Base-by-base conservation (phyloP, 2,888 invertebrate genomes). In the Ectropis crepuscularia region DNA sequence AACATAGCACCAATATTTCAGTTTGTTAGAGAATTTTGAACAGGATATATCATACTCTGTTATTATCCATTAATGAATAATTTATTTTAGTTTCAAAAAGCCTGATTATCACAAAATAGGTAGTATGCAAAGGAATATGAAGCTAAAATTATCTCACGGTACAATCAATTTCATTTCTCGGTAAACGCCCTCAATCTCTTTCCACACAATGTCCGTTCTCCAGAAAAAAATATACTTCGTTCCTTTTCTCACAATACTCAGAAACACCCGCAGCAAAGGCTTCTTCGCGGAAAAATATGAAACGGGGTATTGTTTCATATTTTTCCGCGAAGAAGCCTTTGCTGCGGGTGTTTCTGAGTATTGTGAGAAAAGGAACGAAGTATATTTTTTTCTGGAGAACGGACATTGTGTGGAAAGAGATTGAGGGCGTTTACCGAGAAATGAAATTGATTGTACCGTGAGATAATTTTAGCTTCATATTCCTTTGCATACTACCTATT, bases 271-370 rank as follows among this genome's bases (percentile, higher is more conserved):
- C 10, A 38, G 50, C 43, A 57, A 54, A 60, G 53, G 41, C 42
- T 51, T 37, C 50, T 50, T 48, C 10, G 6, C 48, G 50, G 41
- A 65, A 65, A 65, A 65, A 65, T 60, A 65, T 65, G 64, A 65
- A 65, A 65, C 60, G n/a, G n/a, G n/a, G n/a, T n/a, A n/a, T n/a
- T n/a, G 60, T 65, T 65, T 65, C 64, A 65, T 65, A 60, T 65
- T 65, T 65, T 65, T 65, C 41, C 50, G 48, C 6, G 10, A 48
- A 50, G 50, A 37, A 51, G 42, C 41, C 53, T 60, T 54, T 57
- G 43, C 50, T 38, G 10, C 50, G 39, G 51, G 10, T 45, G 48
- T 43, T 37, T 54, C 54, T 45, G 49, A 16, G 49, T 36, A 54
- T 61, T 59, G 60, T 49, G 42, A 42, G 38, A 61, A 36, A 61